Evolutionary conservation across 2,888 invertebrate species (phyloP), one percentile per base, ranked within the genome.

Genomic region (Drosophila gaucha): DNA sequence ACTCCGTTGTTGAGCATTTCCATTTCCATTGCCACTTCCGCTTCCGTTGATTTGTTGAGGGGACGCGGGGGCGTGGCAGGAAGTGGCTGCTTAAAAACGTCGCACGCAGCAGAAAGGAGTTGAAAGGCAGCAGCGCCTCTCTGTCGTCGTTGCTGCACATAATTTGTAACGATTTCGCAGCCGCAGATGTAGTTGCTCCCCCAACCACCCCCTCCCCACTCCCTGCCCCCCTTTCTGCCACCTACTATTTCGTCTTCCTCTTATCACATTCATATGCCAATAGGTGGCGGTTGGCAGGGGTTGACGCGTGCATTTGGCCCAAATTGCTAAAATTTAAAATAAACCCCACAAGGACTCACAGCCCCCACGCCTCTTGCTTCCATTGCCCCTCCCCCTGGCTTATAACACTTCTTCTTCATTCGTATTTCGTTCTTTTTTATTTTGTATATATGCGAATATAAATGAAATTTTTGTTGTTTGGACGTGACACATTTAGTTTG

Each of bases 391-490:
- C n/a, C 14, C 20, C 39, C 3, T n/a, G 69, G 59, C 64, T 85
- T 80, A 73, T 65, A 72, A 58, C 43, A 57, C 46, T 74, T 49
- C 68, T 44, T 20, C 56, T 49, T 59, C 60, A 33, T 28, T 51
- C 44, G 26, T 38, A 24, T 57, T 41, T 35, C 66, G 20, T 31
- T 30, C 22, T 26, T 49, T 35, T 31, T 31, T 26, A 30, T 49
- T 58, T 22, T 51, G 56, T 69, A 50, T 78, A 63, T 76, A 74
- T 82, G 83, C 68, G 88, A 79, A 85, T 83, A 88, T 88, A 85
- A 85, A 88, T 86, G 88, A 86, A 88, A 88, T 86, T 88, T 88
- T 88, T 88, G 88, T 84, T 84, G 86, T 77, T 83, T 78, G 88
- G 75, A 85, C 85, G 85, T 85, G 85, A 85, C 88, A 88, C 88